phyloP scores from a whole-genome alignment of 2,888 invertebrate species.

The Drepana falcataria region DNA sequence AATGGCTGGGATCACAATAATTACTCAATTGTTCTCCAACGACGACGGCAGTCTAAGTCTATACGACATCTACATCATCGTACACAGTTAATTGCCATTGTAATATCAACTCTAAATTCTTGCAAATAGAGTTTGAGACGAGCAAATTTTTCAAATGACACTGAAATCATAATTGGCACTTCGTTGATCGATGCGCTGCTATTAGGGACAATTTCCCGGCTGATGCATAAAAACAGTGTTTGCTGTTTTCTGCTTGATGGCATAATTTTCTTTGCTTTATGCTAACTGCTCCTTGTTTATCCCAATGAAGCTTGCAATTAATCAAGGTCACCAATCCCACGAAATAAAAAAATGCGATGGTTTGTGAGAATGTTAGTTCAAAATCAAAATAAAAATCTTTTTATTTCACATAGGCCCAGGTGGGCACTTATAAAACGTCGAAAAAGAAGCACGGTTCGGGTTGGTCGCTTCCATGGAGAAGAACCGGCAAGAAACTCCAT shows the following conservation, averaged over 20 bases:
- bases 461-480: no score
- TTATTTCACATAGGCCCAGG: no score
- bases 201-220: background rate
- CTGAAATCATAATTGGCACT: background rate
- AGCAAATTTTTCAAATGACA: background rate
- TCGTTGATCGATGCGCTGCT: background rate
- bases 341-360: no score
- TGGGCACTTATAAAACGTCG: no score
- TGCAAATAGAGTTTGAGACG: background rate
- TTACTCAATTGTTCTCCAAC: conserved; percentile 2
- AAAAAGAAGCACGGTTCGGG: no score
- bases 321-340: no score
- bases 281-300: no score
- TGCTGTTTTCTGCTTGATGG: background rate
- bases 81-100: background rate
- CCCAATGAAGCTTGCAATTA: no score
- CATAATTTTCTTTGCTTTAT: no score
- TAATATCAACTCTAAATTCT: background rate
- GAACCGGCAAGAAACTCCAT: no score
- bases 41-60: background rate
- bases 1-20: background rate
- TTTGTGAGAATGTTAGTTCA: no score
- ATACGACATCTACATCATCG: background rate
- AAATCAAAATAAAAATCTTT: no score
- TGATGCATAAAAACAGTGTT: background rate